These are phyloP conservation scores for Grallaria varia DNA, from an alignment of 2,113 vertebrate genomes.

Conservation along the genomic window DNA sequence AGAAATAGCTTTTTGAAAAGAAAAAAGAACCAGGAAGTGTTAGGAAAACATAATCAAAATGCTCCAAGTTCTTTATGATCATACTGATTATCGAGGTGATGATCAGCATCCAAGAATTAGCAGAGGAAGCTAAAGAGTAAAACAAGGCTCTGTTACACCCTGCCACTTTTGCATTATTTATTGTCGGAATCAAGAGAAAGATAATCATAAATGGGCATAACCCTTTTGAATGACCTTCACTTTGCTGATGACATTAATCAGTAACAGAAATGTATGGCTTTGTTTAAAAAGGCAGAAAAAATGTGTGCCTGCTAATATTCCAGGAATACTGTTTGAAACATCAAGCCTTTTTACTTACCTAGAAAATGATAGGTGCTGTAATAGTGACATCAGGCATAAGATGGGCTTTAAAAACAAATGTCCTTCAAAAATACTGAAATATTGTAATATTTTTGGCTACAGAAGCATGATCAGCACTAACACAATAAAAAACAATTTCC, in stretches of 20 bases:
- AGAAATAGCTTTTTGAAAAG: background rate
- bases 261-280: background rate
- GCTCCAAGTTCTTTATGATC: background rate
- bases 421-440: background rate
- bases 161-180: background rate
- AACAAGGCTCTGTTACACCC: background rate
- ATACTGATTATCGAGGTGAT: background rate
- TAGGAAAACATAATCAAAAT: background rate
- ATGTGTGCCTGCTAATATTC: background rate
- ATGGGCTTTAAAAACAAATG: background rate
- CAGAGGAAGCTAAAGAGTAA: background rate
- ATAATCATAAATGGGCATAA: background rate
- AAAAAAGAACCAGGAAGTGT: background rate
- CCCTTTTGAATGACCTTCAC: background rate
- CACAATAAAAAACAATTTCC: background rate
- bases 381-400: background rate
- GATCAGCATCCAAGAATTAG: background rate
- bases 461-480: background rate
- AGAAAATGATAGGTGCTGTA: background rate
- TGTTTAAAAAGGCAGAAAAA: background rate
- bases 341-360: background rate
- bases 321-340: background rate
- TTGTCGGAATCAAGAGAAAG: background rate
- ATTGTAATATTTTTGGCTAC: background rate
- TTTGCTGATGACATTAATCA: background rate